Percentiles rank a stretch among this genome's conserved stretches.
phyloP scores from a whole-genome alignment of 2,113 vertebrate species.

The Phaethon lepturus region DNA sequence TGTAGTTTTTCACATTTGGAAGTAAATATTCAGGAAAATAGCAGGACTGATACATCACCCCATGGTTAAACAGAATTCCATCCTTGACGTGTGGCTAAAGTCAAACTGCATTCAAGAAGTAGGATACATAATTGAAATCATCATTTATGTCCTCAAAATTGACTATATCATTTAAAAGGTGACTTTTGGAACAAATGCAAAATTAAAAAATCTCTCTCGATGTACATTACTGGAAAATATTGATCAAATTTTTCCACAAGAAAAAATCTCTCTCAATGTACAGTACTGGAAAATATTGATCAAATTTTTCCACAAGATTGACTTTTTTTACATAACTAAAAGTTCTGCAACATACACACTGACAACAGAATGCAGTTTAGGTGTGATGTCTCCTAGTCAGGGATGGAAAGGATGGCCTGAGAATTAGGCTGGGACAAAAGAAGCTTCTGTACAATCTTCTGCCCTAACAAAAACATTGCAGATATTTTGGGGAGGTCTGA shows the following conservation, averaged over 20 bases:
- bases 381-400: background rate
- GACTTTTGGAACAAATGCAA: background rate
- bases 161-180: background rate
- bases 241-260: background rate
- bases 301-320: background rate
- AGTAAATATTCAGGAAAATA: background rate
- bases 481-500: background rate
- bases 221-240: background rate
- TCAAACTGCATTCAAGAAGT: background rate
- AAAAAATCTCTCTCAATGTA: background rate
- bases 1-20: background rate
- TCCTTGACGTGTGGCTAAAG: background rate
- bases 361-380: background rate
- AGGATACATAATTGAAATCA: background rate
- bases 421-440: background rate
- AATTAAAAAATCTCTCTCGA: background rate
- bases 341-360: background rate
- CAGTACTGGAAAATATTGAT: background rate
- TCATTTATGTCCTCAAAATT: background rate
- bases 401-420: background rate
- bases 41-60: background rate
- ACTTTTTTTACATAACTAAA: background rate
- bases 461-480: background rate
- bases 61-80: background rate
- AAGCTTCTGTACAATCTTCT: background rate